phyloP scores from a whole-genome alignment of 2,888 invertebrate species.

The Noctua comes region DNA sequence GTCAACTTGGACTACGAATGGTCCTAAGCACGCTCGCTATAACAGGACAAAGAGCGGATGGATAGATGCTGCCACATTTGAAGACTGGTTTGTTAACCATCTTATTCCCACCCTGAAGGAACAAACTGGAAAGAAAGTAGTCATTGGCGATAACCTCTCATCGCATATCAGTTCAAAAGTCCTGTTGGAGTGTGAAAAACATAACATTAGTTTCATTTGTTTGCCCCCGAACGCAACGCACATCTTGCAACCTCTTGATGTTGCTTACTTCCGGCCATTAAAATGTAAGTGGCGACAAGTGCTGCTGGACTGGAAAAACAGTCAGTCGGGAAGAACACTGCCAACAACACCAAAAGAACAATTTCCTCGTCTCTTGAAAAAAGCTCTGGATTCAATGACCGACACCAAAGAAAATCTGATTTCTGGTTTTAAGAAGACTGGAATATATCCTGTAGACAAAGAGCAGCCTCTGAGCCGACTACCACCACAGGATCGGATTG shows the following conservation, averaged over 20 bases:
- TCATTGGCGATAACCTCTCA: no score
- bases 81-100: no score
- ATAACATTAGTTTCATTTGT: no score
- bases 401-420: conserved; percentile 19
- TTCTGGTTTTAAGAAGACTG: conserved; percentile 16
- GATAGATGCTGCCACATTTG: no score
- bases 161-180: no score
- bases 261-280: conserved; percentile 6
- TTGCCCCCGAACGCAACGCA: neutral
- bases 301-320: neutral
- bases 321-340: conserved; percentile 4
- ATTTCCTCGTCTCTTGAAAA: conserved; percentile 7
- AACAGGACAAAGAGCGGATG: no score
- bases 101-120: no score
- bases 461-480: conserved; percentile 10
- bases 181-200: no score
- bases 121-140: no score
- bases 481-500: conserved; percentile 2
- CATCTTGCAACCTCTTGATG: conserved; percentile 4
- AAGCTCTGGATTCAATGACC: conserved; percentile 7
- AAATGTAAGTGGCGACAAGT: conserved; percentile 2
- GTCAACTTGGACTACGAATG: neutral
- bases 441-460: conserved; percentile 14
- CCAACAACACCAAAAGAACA: conserved; percentile 4
- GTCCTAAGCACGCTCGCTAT: no score